Conservation (phyloP, 2,797 vertebrate genomes). For the Tokudaia muenninki region DNA sequence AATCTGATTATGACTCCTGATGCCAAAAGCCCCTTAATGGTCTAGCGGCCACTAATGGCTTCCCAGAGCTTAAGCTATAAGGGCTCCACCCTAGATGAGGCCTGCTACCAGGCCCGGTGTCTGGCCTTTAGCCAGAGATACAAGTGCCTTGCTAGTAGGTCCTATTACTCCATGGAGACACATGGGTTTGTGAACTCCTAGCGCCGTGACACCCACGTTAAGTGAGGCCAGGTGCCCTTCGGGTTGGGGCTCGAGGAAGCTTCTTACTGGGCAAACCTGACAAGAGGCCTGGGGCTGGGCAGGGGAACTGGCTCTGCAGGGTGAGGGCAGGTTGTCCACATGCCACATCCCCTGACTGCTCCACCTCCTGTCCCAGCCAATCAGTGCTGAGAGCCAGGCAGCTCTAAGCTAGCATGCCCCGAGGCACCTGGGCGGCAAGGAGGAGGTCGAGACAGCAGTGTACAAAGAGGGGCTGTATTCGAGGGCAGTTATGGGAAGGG, state of each 20-base stretch:
- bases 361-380: slow-evolving; percentile 61
- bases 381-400: not conserved
- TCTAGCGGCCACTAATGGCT: slow-evolving; percentile 44
- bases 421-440: slow-evolving; percentile 40
- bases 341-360: slow-evolving; percentile 14
- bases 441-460: not conserved
- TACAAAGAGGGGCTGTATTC: slow-evolving; percentile 69
- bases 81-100: not conserved
- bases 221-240: not conserved
- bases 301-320: slow-evolving; percentile 45
- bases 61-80: slow-evolving; percentile 52
- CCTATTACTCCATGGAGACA: not conserved
- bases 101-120: not conserved
- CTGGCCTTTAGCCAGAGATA: not conserved
- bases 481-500: accelerated
- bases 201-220: not conserved
- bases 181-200: not conserved
- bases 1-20: slow-evolving; percentile 73
- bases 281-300: not conserved
- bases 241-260: not conserved
- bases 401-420: slow-evolving; percentile 16
- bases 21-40: slow-evolving; percentile 68
- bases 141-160: not conserved
- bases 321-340: not conserved
- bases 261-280: not conserved